A percentile compares a stretch with the other conserved stretches of the same genome.
Evolutionary conservation across 1,140 invertebrate genomes (phyloP).

Genomic region (Drosophila ironensis): DNA sequence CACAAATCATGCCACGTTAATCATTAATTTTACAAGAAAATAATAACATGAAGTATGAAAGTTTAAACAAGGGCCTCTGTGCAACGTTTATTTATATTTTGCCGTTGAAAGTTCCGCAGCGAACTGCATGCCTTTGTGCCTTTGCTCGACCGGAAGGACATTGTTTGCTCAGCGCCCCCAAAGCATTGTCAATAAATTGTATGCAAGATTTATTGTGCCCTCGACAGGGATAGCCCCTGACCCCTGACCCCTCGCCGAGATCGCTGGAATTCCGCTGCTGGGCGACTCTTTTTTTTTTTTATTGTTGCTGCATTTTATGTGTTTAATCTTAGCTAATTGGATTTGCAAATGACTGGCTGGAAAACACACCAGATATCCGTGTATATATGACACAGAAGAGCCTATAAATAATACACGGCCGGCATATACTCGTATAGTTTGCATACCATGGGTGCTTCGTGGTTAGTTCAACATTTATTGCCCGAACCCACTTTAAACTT

Average conservation of each 20-base stretch:
- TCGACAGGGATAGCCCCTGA: background rate
- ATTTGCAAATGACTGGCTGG: conserved; percentile 45
- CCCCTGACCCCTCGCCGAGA: background rate
- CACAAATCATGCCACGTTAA: conserved; percentile 36
- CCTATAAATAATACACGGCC: conserved; percentile 31
- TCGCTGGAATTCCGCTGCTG: conserved; percentile 9
- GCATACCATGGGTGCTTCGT: conserved; percentile 2
- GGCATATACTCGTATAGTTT: background rate
- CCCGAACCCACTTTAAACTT: background rate
- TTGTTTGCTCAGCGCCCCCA: conserved; percentile 68
- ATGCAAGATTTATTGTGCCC: conserved; percentile 71
- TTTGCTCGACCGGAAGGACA: conserved; percentile 60
- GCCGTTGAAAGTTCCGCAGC: background rate
- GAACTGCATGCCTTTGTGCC: conserved; percentile 52
- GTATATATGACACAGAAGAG: background rate
- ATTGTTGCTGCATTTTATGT: conserved; percentile 35
- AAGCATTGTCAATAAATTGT: conserved; percentile 78
- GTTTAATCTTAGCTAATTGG: conserved; percentile 58
- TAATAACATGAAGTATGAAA: background rate
- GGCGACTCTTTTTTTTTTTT: conserved; percentile 10
- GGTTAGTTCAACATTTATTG: conserved; percentile 14
- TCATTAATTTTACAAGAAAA: conserved; percentile 55
- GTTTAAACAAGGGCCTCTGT: background rate
- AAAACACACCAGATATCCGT: conserved; percentile 20
- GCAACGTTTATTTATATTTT: background rate